A percentile compares a stretch with the other conserved stretches of the same genome.
Evolutionary conservation across 2,113 vertebrate species (phyloP).

Genomic region (Corvus cornix): DNA sequence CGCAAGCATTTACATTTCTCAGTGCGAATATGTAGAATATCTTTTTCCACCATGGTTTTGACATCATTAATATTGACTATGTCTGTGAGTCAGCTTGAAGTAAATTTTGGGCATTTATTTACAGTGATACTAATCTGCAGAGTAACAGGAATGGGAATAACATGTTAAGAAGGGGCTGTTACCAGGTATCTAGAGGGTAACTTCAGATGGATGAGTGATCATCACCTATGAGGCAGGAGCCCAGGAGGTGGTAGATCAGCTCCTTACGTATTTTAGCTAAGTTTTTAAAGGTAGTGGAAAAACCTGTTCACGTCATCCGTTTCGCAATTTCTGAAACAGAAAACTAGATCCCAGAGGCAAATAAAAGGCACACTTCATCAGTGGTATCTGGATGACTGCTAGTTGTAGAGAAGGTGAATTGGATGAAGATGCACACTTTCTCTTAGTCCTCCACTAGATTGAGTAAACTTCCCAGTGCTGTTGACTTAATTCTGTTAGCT

Average conservation of each 20-base stretch:
- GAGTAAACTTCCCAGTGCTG: not conserved
- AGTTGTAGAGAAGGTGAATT: not conserved
- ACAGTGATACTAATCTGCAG: not conserved
- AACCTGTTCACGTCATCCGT: fast-evolving
- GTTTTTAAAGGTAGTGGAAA: not conserved
- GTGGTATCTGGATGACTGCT: not conserved
- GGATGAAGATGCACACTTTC: not conserved
- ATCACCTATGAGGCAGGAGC: not conserved
- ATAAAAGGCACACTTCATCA: not conserved
- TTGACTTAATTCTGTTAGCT: not conserved
- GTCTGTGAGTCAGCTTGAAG: not conserved
- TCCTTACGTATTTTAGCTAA: not conserved
- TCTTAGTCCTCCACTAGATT: not conserved
- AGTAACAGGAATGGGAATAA: not conserved
- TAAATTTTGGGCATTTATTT: not conserved
- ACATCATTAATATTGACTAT: not conserved
- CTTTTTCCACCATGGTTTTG: not conserved
- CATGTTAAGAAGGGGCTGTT: not conserved
- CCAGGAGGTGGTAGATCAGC: not conserved
- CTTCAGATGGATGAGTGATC: not conserved
- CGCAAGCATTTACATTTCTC: not conserved
- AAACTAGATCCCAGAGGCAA: not conserved
- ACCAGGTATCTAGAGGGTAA: not conserved
- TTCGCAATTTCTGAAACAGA: not conserved
- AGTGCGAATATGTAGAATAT: not conserved